These are phyloP conservation scores for Troides helena DNA, from an alignment of 2,888 invertebrate genomes.

Conservation along the genomic window DNA sequence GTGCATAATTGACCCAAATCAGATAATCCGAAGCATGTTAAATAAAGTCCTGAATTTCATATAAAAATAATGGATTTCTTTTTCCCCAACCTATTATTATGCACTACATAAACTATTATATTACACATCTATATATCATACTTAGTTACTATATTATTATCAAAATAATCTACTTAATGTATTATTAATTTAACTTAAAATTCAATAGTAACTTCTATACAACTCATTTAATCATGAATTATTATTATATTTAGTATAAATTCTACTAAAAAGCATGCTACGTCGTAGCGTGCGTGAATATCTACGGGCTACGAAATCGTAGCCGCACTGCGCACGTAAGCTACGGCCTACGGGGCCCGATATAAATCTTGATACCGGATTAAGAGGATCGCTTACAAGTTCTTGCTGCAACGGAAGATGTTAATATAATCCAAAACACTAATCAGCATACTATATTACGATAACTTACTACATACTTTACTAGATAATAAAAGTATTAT, in stretches of 20 bases:
- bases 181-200: no score
- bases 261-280: constrained; percentile 31
- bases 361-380: constrained; percentile 68
- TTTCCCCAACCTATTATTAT: no score
- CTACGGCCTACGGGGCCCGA: constrained; percentile 54
- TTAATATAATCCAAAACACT: constrained; percentile 43
- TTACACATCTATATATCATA: no score
- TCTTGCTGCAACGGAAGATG: constrained; percentile 60
- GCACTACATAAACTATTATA: no score
- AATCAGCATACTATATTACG: constrained; percentile 4
- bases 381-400: constrained; percentile 65
- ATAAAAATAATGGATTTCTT: no score
- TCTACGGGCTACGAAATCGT: constrained; percentile 42
- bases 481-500: no score
- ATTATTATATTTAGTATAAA: constrained; percentile 29
- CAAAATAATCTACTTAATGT: no score
- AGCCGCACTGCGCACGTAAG: constrained; percentile 56
- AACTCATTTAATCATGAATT: constrained; percentile 24
- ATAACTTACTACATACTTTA: neutral
- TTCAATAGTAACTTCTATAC: no score
- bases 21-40: no score
- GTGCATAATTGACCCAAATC: no score
- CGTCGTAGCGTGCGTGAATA: constrained; percentile 37
- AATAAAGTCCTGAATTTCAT: no score
- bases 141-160: no score